Evolutionary conservation across 2,113 vertebrate genomes (phyloP).

Genomic region (Phrynosoma blainvillii): DNA sequence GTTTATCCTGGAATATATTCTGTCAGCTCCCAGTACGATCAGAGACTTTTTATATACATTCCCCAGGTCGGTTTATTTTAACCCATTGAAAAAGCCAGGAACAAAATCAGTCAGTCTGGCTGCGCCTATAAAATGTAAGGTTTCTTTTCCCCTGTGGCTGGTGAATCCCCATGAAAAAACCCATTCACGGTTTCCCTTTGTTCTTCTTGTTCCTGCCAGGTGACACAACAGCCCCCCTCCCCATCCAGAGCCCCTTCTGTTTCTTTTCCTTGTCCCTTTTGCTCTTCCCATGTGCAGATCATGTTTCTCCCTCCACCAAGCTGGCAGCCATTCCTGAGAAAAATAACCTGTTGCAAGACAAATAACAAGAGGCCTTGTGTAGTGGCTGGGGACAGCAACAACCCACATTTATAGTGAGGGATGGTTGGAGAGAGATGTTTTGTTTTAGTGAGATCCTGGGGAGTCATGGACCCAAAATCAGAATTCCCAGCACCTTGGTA

Average conservation of each 20-base stretch:
- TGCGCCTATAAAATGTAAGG: too few species aligned
- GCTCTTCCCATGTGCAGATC: constrained; percentile 22
- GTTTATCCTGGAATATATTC: too few species aligned
- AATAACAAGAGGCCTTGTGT: background rate
- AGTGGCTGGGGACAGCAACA: background rate
- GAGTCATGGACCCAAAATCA: background rate
- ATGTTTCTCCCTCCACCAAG: constrained; percentile 12
- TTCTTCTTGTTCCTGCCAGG: constrained; percentile 17
- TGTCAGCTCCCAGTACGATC: too few species aligned
- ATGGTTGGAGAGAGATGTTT: background rate
- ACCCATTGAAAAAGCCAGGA: too few species aligned
- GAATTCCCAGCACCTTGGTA: background rate
- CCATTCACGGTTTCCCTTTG: background rate
- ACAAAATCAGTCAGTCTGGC: too few species aligned
- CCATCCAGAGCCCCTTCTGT: background rate
- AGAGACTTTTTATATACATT: too few species aligned
- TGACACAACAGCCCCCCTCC: background rate
- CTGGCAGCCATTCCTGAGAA: background rate
- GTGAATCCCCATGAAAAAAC: background rate
- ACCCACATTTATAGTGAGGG: background rate
- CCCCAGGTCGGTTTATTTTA: too few species aligned
- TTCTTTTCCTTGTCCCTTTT: background rate
- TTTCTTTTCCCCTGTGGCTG: too few species aligned
- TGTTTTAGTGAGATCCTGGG: background rate
- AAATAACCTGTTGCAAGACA: constrained; percentile 17